phyloP scores from a whole-genome alignment of 64 coral and sea anemone genomes.

The Stichodactyla helianthus region DNA sequence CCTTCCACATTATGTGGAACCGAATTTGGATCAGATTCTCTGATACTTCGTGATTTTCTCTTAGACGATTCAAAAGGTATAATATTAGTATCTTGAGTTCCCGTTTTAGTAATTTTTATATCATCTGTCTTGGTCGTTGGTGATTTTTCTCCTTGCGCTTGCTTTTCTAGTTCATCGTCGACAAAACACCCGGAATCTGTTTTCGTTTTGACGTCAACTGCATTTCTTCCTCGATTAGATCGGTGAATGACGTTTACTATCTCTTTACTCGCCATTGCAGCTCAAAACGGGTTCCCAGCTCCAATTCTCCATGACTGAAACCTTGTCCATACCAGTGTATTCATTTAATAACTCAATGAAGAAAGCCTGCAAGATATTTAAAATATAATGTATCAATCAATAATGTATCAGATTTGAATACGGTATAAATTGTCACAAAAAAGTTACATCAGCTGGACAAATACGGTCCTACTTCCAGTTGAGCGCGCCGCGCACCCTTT shows the following conservation, averaged over 20 bases:
- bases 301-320: background rate
- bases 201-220: conserved; percentile 51
- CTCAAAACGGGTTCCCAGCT: background rate
- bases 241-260: conserved; percentile 33
- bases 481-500: too few species aligned
- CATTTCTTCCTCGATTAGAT: conserved; percentile 44
- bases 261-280: conserved; percentile 41
- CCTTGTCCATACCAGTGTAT: background rate
- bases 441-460: background rate
- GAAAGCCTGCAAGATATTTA: background rate
- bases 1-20: conserved; percentile 9
- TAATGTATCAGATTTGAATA: background rate
- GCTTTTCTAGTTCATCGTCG: conserved; percentile 45
- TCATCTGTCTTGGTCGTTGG: background rate
- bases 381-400: background rate
- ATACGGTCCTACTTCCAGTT: too few species aligned
- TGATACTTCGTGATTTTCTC: background rate
- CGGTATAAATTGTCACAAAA: background rate
- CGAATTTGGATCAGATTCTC: background rate
- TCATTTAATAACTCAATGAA: background rate
- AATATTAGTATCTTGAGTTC: background rate
- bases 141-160: conserved; percentile 16
- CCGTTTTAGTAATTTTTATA: background rate
- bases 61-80: background rate
- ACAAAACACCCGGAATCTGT: conserved; percentile 71